Conservation (phyloP, 1,140 invertebrate genomes). For the Chironomus tepperi region DNA sequence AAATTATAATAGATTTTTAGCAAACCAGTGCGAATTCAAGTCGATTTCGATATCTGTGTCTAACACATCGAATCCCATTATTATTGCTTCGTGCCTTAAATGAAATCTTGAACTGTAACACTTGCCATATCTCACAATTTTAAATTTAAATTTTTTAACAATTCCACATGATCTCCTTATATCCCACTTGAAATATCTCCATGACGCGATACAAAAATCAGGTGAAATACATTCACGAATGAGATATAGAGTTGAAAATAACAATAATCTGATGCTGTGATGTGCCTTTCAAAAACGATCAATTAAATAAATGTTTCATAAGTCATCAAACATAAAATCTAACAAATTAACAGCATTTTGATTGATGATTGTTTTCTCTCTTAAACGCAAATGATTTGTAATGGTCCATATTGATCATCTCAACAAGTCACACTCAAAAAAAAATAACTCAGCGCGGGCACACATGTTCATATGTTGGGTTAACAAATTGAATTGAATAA, state of each 20-base stretch:
- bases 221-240: background rate
- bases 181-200: too few relatives aligned
- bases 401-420: constrained; percentile 7
- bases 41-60: too few relatives aligned
- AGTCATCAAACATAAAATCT: constrained; percentile 20
- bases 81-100: too few relatives aligned
- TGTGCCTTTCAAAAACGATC: constrained; percentile 16
- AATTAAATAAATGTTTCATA: constrained; percentile 21
- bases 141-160: too few relatives aligned
- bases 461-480: background rate
- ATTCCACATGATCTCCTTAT: too few relatives aligned
- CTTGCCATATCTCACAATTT: too few relatives aligned
- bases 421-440: background rate
- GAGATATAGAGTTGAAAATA: background rate
- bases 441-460: background rate
- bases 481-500: constrained; percentile 9
- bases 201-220: constrained; percentile 1
- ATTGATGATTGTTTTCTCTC: constrained; percentile 19
- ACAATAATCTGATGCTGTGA: background rate
- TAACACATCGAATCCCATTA: too few relatives aligned
- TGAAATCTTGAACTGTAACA: too few relatives aligned
- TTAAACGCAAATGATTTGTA: constrained; percentile 1
- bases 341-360: constrained; percentile 22
- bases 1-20: too few relatives aligned
- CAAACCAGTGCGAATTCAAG: too few relatives aligned